Percentiles rank a stretch among this genome's conserved stretches.
These are phyloP conservation scores for Acleris holmiana DNA, from an alignment of 2,888 invertebrate species.

Conservation along the genomic window DNA sequence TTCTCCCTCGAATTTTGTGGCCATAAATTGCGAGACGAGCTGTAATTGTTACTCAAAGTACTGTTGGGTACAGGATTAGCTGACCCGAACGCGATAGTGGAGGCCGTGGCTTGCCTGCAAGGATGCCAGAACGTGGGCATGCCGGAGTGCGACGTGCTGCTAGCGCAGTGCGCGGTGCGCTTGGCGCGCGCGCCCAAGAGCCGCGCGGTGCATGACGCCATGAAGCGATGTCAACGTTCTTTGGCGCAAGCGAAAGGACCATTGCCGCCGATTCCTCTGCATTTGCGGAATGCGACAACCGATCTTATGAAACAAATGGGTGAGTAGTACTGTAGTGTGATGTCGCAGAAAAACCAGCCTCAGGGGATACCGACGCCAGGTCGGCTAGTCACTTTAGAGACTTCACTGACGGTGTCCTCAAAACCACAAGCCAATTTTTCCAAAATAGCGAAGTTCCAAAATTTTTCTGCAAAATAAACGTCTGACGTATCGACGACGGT, in stretches of 20 bases:
- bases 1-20: no score
- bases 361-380: no score
- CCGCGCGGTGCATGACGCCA: slow-evolving; percentile 84
- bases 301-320: slow-evolving; percentile 90
- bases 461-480: no score
- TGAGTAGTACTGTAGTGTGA: slow-evolving; percentile 46
- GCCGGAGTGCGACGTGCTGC: slow-evolving; percentile 91
- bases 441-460: no score
- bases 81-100: slow-evolving; percentile 86
- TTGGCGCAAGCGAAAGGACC: slow-evolving; percentile 87
- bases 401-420: no score
- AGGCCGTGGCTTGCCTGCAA: slow-evolving; percentile 90
- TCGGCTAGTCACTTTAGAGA: no score
- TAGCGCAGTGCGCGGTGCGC: slow-evolving; percentile 91
- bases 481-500: no score
- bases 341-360: no score
- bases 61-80: slow-evolving; percentile 83
- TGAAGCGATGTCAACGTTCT: slow-evolving; percentile 84
- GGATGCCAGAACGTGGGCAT: slow-evolving; percentile 92
- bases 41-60: no score
- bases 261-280: slow-evolving; percentile 90
- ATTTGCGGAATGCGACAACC: slow-evolving; percentile 92
- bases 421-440: no score
- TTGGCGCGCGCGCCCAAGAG: slow-evolving; percentile 91
- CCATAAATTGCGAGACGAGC: no score